Percentiles rank a stretch among this genome's conserved stretches.
phyloP scores from a whole-genome alignment of 1,140 invertebrate genomes.

The Trichonephila clavipes region DNA sequence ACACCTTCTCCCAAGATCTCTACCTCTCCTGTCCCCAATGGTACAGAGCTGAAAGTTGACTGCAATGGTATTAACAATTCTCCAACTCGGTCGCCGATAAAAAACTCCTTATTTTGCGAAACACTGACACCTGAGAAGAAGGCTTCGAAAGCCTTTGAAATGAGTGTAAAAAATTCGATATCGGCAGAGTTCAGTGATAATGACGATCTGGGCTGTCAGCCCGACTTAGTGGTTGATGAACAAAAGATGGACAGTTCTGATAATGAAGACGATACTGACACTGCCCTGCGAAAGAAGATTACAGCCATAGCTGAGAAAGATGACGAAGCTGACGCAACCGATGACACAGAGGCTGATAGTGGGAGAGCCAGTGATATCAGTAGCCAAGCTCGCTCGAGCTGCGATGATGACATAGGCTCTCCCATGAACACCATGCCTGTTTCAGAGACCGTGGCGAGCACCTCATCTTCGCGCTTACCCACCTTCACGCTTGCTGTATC shows the following conservation, averaged over 20 bases:
- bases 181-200: slow-evolving; percentile 73
- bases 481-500: background rate
- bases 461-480: background rate
- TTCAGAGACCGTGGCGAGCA: background rate
- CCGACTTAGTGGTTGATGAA: slow-evolving; percentile 73
- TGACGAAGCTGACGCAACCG: slow-evolving; percentile 55
- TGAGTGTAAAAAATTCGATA: slow-evolving; percentile 62
- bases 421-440: slow-evolving; percentile 21
- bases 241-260: slow-evolving; percentile 74
- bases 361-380: slow-evolving; percentile 72
- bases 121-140: background rate
- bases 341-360: slow-evolving; percentile 69
- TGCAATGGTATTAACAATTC: background rate
- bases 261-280: slow-evolving; percentile 59
- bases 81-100: background rate
- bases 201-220: slow-evolving; percentile 66
- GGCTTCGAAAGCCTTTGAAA: background rate
- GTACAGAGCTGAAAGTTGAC: background rate
- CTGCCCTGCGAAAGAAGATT: slow-evolving; percentile 62
- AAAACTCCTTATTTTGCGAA: background rate
- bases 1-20: background rate
- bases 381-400: slow-evolving; percentile 66
- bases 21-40: background rate
- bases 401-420: slow-evolving; percentile 73
- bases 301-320: slow-evolving; percentile 69